Percentiles rank a stretch among this genome's conserved stretches.
Conservation (phyloP, 2,888 invertebrate species). For the Andrena bicolor region DNA sequence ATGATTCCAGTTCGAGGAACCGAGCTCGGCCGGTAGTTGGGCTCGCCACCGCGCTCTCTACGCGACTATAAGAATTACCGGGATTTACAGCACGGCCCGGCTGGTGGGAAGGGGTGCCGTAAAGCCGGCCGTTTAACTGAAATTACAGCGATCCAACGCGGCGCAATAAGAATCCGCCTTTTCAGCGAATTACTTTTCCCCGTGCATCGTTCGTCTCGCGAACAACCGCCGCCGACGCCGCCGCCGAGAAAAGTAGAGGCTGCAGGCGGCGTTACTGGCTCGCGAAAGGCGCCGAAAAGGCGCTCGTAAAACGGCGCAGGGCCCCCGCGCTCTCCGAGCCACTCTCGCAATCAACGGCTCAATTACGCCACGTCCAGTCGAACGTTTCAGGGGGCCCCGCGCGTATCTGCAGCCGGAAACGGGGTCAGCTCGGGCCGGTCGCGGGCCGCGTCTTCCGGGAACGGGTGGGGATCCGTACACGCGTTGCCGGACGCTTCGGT, state of each 20-base stretch:
- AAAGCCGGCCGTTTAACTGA: slow-evolving; percentile 58
- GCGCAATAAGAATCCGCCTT: slow-evolving; percentile 63
- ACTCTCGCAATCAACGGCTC: slow-evolving; percentile 71
- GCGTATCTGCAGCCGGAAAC: slow-evolving; percentile 52
- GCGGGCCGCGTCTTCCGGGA: slow-evolving; percentile 52
- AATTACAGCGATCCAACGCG: slow-evolving; percentile 56
- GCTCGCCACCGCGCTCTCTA: neutral
- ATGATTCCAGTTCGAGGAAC: slow-evolving; percentile 5
- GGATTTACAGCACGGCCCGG: slow-evolving; percentile 23
- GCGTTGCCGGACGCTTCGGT: slow-evolving; percentile 36
- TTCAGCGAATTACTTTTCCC: slow-evolving; percentile 61
- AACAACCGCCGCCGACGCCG: neutral
- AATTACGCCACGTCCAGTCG: slow-evolving; percentile 59
- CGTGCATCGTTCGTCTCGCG: slow-evolving; percentile 38
- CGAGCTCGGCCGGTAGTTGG: neutral
- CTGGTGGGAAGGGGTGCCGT: slow-evolving; percentile 19
- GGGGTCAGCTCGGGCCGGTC: slow-evolving; percentile 36
- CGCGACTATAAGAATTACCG: slow-evolving; percentile 41
- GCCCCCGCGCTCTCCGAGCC: slow-evolving; percentile 50
- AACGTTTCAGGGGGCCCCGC: slow-evolving; percentile 50
- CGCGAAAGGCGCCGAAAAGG: slow-evolving; percentile 63
- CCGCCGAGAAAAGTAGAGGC: slow-evolving; percentile 21
- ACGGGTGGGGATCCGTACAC: slow-evolving; percentile 5
- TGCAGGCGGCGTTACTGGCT: slow-evolving; percentile 23
- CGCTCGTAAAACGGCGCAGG: slow-evolving; percentile 60